Base-by-base conservation (phyloP, 2,888 invertebrate genomes). In the Mongoloraphidia duomilia region DNA sequence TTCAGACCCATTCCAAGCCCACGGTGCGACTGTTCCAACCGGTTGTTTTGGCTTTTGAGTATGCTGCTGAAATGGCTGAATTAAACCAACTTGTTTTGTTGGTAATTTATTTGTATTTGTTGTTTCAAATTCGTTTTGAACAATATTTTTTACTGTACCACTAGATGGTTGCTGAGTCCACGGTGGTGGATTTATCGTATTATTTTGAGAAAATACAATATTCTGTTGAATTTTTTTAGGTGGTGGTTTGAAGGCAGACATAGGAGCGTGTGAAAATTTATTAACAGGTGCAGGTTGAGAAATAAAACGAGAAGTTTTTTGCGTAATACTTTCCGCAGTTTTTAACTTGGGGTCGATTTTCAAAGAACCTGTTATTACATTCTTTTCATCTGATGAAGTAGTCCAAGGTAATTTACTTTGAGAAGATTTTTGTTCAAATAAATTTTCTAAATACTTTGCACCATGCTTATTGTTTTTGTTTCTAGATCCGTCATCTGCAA, bases 221-320 rank as follows among this genome's bases (percentile, higher is more conserved):
- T 26, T 59, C 17, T 37, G 56, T 9, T 53, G 52, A 41, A 52
- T 52, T 50, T 71, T 68, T 58, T 64, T 67, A 49, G 57, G 67
- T 51, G 71, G 72, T 1, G 82, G 84, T 55, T 80, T 79, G 59
- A 86, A 86, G 4, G 83, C 84, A 9, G 84, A 84, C 70, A 81
- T 77, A 0, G 83, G 82, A 0, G 84, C 84, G 61, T 86, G 85
- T 26, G 80, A 83, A 59, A 86, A 85, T 57, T 83, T 77, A 61
- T 84, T 84, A 0, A 82, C 73, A 3, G 77, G 75, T 40, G 75
- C 66, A 9, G 79, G 77, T 60, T 77, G 74, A 33, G 78, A 71
- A 17, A 69, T 67, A 49, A 74, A 72, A 40, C 73, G 72, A 55
- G 74, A 69, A 35, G 67, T 61, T 50, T 69, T 54, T 64, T 65